Evolutionary conservation across 30 jellyfish, hydroid and myxozoan genomes (phyloP).

Genomic region (Turritopsis rubra): DNA sequence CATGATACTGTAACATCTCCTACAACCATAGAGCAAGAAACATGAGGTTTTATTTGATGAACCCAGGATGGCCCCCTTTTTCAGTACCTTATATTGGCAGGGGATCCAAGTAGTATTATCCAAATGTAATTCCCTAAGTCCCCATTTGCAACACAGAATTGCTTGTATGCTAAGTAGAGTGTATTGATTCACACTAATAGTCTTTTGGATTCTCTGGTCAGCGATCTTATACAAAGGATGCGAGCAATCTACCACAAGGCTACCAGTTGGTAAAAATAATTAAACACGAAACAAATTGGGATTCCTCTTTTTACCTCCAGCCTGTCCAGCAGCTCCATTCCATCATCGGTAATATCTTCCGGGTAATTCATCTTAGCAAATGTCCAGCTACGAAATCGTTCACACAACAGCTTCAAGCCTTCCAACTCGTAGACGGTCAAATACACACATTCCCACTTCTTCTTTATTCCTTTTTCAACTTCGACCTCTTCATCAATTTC

Average conservation of each 20-base stretch:
- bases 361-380: slow-evolving; percentile 65
- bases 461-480: slow-evolving; percentile 32
- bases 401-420: slow-evolving; percentile 59
- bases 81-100: no score
- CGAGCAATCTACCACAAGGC: no score
- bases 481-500: slow-evolving; percentile 17
- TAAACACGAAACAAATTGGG: background rate
- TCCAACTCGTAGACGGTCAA: slow-evolving; percentile 56
- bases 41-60: background rate
- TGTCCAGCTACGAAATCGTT: slow-evolving; percentile 72
- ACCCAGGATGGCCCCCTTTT: background rate
- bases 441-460: slow-evolving; percentile 61
- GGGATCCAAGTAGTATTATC: no score
- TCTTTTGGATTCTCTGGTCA: no score
- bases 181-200: no score
- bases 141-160: no score
- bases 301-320: slow-evolving; percentile 48
- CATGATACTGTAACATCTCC: slow-evolving; percentile 81
- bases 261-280: no score
- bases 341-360: slow-evolving; percentile 49
- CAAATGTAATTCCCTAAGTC: no score
- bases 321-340: slow-evolving; percentile 59
- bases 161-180: no score
- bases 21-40: slow-evolving; percentile 1
- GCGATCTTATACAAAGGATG: no score